These are phyloP conservation scores for Hyperopisus bebe DNA, from an alignment of 2,113 vertebrate species.

Conservation along the genomic window DNA sequence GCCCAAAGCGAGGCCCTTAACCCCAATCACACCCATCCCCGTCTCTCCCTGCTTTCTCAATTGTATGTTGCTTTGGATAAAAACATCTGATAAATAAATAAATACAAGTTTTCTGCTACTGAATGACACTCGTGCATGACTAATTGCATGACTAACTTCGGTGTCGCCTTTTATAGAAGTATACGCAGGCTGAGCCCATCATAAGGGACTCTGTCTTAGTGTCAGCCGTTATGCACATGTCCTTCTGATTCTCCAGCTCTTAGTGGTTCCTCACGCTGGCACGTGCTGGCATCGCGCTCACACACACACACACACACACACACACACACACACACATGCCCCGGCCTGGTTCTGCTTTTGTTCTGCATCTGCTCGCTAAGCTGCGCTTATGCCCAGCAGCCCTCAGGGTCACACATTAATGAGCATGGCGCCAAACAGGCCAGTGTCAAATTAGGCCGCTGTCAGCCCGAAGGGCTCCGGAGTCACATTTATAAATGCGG, in stretches of 20 bases:
- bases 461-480: conserved; percentile 19
- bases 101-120: background rate
- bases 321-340: background rate
- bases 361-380: conserved; percentile 5
- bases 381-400: background rate
- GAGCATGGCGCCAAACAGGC: background rate
- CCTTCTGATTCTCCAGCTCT: background rate
- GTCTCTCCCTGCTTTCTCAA: background rate
- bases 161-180: background rate
- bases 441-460: conserved; percentile 12
- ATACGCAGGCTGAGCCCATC: background rate
- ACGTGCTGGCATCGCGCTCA: background rate
- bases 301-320: background rate
- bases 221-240: background rate
- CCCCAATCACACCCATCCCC: background rate
- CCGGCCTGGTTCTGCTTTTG: background rate
- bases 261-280: background rate
- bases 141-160: background rate
- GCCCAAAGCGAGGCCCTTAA: background rate
- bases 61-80: background rate
- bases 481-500: conserved; percentile 17
- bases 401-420: background rate
- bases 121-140: background rate
- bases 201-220: background rate
- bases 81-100: background rate